Conservation (phyloP, 2,113 vertebrate species). For the Gobiocypris rarus region DNA sequence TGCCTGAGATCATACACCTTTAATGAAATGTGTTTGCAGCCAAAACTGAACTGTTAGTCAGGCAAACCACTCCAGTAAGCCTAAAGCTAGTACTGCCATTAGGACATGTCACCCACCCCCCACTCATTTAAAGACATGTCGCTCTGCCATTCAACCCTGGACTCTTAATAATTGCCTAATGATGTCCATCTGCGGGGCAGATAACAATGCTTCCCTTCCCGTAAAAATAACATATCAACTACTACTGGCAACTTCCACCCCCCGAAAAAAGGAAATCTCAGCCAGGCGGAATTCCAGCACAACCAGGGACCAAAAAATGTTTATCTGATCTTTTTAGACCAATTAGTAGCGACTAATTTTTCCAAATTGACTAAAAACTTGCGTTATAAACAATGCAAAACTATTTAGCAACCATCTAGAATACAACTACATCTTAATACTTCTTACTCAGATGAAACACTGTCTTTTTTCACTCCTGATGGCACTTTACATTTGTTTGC, state of each 20-base stretch:
- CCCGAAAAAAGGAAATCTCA: constrained; percentile 60
- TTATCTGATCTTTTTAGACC: not conserved
- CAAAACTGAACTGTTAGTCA: constrained; percentile 10
- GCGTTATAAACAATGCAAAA: not conserved
- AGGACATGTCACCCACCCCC: constrained; percentile 56
- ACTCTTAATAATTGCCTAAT: constrained; percentile 82
- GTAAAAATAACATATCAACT: constrained; percentile 73
- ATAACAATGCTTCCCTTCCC: constrained; percentile 76
- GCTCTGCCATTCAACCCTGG: constrained; percentile 62
- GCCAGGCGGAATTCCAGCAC: constrained; percentile 47
- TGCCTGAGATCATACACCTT: not conserved
- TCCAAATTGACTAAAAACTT: not conserved
- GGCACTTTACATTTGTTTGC: constrained; percentile 54
- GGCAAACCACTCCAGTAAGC: not conserved
- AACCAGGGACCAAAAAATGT: not conserved
- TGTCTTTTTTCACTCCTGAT: constrained; percentile 43
- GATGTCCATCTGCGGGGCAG: constrained; percentile 79
- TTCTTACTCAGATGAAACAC: constrained; percentile 72
- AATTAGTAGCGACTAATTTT: not conserved
- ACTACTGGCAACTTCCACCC: constrained; percentile 59
- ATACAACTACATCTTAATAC: not conserved
- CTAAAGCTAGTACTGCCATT: constrained; percentile 18
- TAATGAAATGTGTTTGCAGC: not conserved
- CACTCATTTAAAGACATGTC: constrained; percentile 61
- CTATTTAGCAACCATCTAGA: not conserved